These are phyloP conservation scores for Andrena bicolor DNA, from an alignment of 2,888 invertebrate species.

Conservation along the genomic window DNA sequence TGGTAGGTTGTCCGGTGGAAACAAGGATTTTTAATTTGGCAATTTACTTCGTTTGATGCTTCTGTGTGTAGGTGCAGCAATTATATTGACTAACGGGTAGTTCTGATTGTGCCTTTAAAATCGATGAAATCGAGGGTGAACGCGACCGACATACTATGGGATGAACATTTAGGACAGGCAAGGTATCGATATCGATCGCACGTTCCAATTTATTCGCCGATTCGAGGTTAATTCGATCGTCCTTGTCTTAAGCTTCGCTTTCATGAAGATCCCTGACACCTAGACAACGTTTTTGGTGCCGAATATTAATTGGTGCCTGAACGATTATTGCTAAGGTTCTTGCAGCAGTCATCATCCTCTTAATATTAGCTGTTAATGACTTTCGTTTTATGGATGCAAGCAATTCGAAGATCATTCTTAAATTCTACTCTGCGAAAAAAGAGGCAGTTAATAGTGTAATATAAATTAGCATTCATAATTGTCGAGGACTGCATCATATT, in stretches of 20 bases:
- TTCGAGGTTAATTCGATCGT: not conserved
- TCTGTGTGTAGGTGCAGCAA: too few species aligned
- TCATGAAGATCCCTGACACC: not conserved
- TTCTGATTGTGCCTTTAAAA: not conserved
- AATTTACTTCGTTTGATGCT: too few species aligned
- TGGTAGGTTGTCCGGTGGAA: too few species aligned
- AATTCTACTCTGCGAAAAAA: not conserved
- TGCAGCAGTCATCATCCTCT: conserved; percentile 8
- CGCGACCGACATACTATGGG: not conserved
- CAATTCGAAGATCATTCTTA: not conserved
- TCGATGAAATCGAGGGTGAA: not conserved
- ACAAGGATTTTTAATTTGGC: too few species aligned
- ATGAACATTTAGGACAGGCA: not conserved
- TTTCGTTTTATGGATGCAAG: not conserved
- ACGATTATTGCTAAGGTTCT: not conserved
- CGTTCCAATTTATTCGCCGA: conserved; percentile 1
- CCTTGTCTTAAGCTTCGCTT: not conserved
- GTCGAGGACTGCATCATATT: too few species aligned
- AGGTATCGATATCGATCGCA: not conserved
- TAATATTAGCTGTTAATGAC: not conserved
- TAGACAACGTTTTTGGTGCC: not conserved
- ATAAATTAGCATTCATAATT: not conserved
- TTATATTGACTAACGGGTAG: not conserved
- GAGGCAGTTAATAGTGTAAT: not conserved
- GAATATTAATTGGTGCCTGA: conserved; percentile 4